Evolutionary conservation across 2,797 vertebrate genomes (phyloP), one percentile per base, ranked within the genome.

Genomic region (Lepidocolaptes lacrymiger): DNA sequence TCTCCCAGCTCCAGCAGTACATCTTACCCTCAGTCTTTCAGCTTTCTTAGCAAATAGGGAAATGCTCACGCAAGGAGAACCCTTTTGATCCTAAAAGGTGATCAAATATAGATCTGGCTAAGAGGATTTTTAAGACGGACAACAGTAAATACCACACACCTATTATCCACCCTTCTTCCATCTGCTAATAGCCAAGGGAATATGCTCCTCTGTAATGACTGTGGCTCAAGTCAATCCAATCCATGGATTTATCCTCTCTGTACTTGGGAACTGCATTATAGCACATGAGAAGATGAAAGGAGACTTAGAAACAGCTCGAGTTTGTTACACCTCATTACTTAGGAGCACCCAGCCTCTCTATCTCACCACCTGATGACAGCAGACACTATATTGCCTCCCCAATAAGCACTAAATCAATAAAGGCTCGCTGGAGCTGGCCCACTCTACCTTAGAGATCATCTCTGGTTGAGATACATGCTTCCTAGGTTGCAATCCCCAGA

Each of bases 321-420:
- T 88, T 93, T 78, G 75, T 90, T 94, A 89, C 71, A 93, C 58
- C 69, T 92, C 90, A 73, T 91, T 94, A 84, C 88, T 93, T 73
- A 72, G 85, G 51, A 67, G 67, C 73, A 81, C 7, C 1, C 59
- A 77, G 89, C 37, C 48, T 66, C 88, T 88, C 85, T 68, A 16
- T 78, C 58, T 90, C 79, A 75, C 61, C 90, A 86, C 63, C 71
- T 82, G 75, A 73, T 85, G 74, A 91, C 91, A 91, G 58, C 0
- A 4, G 55, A 49, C 1, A 1, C 13, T 90, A 44, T 75, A 93
- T 49, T 84, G 59, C 80, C 66, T 91, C 55, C 66, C 43, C 80
- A 94, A 18, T 88, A 90, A 93, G 39, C 66, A 73, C 43, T 86
- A 86, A 91, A 95, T 95, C 95, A 95, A 91, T 90, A 95, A 66